Percentiles rank a stretch among this genome's conserved stretches.
Evolutionary conservation across 1,140 invertebrate genomes (phyloP).

Genomic region (Listronotus oregonensis): DNA sequence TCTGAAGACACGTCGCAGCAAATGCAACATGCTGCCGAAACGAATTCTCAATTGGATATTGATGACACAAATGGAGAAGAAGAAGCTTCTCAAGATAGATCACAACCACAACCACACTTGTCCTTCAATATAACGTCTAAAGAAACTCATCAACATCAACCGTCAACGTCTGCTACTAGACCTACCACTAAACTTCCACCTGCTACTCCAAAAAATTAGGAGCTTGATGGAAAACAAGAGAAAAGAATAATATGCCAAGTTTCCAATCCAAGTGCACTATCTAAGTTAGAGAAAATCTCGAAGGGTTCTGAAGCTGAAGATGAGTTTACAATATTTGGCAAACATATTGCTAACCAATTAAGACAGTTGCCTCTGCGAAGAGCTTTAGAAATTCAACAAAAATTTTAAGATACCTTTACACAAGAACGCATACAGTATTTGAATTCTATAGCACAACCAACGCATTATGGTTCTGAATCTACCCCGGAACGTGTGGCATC

Average conservation of each 20-base stretch:
- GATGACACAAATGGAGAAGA: conserved; percentile 4
- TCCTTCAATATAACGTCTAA: conserved; percentile 7
- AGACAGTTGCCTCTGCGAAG: too few species aligned
- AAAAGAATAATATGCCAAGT: not conserved
- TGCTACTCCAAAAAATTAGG: conserved; percentile 3
- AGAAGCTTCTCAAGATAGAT: not conserved
- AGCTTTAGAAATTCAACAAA: not conserved
- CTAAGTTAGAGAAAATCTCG: too few species aligned
- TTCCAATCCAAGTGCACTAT: too few species aligned
- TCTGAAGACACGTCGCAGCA: conserved; percentile 13
- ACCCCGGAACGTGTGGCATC: conserved; percentile 1
- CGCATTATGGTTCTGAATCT: not conserved
- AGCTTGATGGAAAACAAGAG: not conserved
- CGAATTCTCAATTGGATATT: conserved; percentile 7
- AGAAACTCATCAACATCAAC: too few species aligned
- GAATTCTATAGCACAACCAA: too few species aligned
- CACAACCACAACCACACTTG: conserved; percentile 6
- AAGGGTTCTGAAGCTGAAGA: too few species aligned
- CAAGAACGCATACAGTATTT: too few species aligned
- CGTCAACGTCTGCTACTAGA: too few species aligned
- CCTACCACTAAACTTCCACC: not conserved
- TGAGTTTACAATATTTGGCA: too few species aligned
- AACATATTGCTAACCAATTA: too few species aligned
- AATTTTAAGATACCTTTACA: too few species aligned
- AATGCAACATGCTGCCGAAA: conserved; percentile 3